A percentile compares a stretch with the other conserved stretches of the same genome.
phyloP scores from a whole-genome alignment of 1,140 invertebrate genomes.

The Cyphomyrmex costatus region DNA sequence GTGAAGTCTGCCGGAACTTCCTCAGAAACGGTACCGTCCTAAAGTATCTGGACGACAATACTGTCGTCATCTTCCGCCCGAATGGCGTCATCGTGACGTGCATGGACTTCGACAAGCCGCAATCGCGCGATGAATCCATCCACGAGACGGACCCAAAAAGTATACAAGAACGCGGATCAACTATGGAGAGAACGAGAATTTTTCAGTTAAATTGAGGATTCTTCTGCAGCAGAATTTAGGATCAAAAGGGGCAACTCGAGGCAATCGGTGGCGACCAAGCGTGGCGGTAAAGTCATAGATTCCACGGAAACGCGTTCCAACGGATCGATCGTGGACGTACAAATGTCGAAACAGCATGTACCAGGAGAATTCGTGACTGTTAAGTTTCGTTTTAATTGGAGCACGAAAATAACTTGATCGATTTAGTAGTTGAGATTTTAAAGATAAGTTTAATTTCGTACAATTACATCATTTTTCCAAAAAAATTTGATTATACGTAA shows the following conservation, averaged over 20 bases:
- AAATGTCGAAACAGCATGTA: not conserved
- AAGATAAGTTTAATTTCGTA: not conserved
- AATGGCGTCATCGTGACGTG: constrained; percentile 79
- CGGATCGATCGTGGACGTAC: constrained; percentile 20
- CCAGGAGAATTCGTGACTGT: constrained; percentile 43
- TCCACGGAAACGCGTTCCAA: constrained; percentile 8
- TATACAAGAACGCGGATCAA: constrained; percentile 29
- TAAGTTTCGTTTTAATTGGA: constrained; percentile 67
- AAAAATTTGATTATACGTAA: not conserved
- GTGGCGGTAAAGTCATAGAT: not conserved
- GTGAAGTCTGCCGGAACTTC: constrained; percentile 79
- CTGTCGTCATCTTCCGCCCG: constrained; percentile 76
- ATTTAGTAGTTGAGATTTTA: constrained; percentile 7
- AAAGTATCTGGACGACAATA: constrained; percentile 76
- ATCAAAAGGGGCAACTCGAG: not conserved
- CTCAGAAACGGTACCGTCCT: constrained; percentile 81
- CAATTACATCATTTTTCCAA: not conserved
- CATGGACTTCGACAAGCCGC: constrained; percentile 48
- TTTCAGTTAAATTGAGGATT: constrained; percentile 42
- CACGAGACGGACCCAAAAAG: not conserved
- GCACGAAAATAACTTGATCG: constrained; percentile 7
- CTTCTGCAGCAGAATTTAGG: constrained; percentile 5
- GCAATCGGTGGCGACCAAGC: not conserved
- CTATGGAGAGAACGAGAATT: constrained; percentile 19
- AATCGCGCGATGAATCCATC: constrained; percentile 16